Evolutionary conservation across 2,113 vertebrate genomes (phyloP), one percentile per base, ranked within the genome.

Genomic region (Pterocles gutturalis): DNA sequence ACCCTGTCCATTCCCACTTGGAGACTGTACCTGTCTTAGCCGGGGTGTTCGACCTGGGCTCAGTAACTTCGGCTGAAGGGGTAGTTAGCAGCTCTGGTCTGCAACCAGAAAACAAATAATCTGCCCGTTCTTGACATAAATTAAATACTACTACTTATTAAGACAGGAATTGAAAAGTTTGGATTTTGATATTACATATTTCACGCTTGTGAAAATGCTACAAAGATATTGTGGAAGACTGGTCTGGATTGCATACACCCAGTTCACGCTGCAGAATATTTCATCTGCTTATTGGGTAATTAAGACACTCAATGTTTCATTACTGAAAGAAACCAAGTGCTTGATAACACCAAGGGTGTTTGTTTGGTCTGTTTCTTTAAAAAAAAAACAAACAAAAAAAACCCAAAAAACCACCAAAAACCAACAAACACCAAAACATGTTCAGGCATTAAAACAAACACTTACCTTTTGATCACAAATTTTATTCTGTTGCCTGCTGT

Each of bases 381-480:
- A n/a, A 21, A 65, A 71, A 77, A 36, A 54, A 33, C 38, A 67
- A 31, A 57, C 36, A 22, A 78, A 7, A 21, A 24, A 26, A 58
- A 20, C 15, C 11, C 17, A 51, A 25, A 5, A 41, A 41, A 41
- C 41, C 13, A 41, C 41, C 9, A 9, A 29, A 53, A 7, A 28
- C 18, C 18, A 41, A 41, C 70, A 38, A 29, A 26, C 26, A 28
- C 13, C 41, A 41, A 41, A 41, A 13, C 41, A n/a, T 6, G 5
- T 66, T 65, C 17, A 75, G 8, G 19, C 9, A 25, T 41, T 75
- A 83, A 69, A 67, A 29, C 36, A 34, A 76, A 61, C n/a, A 70
- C 98, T 89, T 96, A 98, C 98, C 93, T 98, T 97, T 98, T 98
- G 77, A 99, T 98, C 17, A 98, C 96, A 95, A 98, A 99, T 71